Conservation (phyloP, 2,888 invertebrate genomes). For the Nemotelus pantherinus region DNA sequence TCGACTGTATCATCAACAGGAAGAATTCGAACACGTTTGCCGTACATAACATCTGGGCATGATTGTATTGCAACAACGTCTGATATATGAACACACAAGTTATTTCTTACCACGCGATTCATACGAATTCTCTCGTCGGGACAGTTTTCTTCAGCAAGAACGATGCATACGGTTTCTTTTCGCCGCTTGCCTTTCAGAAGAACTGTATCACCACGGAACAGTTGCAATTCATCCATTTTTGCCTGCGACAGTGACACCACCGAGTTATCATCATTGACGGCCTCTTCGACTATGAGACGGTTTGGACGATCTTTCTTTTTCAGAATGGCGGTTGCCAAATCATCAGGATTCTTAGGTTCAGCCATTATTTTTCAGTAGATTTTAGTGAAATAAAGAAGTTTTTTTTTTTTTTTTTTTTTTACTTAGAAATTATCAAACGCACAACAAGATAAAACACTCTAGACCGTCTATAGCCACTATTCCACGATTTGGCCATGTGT, state of each 20-base stretch:
- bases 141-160: constrained; percentile 94
- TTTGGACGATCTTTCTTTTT: constrained; percentile 98
- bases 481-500: no score
- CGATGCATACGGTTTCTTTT: constrained; percentile 98
- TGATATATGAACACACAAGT: constrained; percentile 92
- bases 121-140: constrained; percentile 98
- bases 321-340: constrained; percentile 97
- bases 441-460: no score
- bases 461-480: no score
- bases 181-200: constrained; percentile 96
- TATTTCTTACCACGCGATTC: constrained; percentile 97
- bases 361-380: no score
- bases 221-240: constrained; percentile 98
- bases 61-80: constrained; percentile 96
- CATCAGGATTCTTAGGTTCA: constrained; percentile 86
- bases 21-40: constrained; percentile 95
- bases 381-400: no score
- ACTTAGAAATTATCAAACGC: no score
- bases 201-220: constrained; percentile 98
- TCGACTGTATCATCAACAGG: constrained; percentile 99
- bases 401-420: no score
- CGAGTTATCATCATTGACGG: constrained; percentile 98
- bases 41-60: constrained; percentile 97
- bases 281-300: constrained; percentile 97
- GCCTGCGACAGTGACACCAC: constrained; percentile 96